These are phyloP conservation scores for Sinella curviseta DNA, from an alignment of 1,140 invertebrate species.

Conservation along the genomic window DNA sequence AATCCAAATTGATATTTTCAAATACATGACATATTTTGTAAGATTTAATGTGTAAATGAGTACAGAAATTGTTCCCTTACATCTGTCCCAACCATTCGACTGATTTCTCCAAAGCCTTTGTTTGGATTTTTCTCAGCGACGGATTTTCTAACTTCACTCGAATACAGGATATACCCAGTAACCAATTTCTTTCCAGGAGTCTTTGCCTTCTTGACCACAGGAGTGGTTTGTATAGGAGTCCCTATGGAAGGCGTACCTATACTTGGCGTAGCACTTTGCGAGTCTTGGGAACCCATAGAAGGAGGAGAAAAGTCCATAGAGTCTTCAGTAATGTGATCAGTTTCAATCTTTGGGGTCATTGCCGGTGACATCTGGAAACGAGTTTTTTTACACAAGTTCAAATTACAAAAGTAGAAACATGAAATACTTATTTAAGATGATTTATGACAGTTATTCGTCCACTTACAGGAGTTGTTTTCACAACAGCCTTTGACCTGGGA, in stretches of 20 bases:
- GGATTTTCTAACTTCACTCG: constrained; percentile 87
- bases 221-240: constrained; percentile 55
- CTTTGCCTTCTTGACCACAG: constrained; percentile 59
- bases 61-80: constrained; percentile 57
- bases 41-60: neutral
- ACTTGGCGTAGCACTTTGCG: constrained; percentile 53
- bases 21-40: too few species aligned
- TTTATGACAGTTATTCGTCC: constrained; percentile 43
- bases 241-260: constrained; percentile 49
- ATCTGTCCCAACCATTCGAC: constrained; percentile 92
- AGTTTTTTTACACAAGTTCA: constrained; percentile 50
- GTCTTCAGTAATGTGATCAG: constrained; percentile 65
- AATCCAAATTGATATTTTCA: too few species aligned
- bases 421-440: neutral
- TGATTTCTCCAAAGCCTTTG: constrained; percentile 94
- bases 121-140: constrained; percentile 89
- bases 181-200: constrained; percentile 81
- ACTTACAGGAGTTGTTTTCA: constrained; percentile 40
- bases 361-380: constrained; percentile 65
- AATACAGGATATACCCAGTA: constrained; percentile 97
- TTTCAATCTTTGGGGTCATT: constrained; percentile 56
- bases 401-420: neutral
- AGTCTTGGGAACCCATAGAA: constrained; percentile 70
- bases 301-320: constrained; percentile 72
- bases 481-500: constrained; percentile 22